Conservation (phyloP, 2,113 vertebrate species). For the Mesitornis unicolor region DNA sequence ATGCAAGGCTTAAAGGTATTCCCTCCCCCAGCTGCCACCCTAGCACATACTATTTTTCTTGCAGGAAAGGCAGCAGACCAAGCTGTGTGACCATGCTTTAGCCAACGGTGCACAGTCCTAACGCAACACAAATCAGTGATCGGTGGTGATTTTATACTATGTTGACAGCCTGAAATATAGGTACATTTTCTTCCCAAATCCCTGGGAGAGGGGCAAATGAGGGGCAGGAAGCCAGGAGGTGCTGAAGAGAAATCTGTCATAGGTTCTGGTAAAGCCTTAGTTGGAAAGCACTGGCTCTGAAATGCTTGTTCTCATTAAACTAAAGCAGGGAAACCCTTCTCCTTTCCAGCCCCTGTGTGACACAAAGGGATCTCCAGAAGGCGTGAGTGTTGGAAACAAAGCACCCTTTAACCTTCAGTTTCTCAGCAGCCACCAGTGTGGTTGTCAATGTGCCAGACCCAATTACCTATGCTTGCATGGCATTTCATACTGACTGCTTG, state of each 20-base stretch:
- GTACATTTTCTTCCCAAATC: neutral
- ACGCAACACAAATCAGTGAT: neutral
- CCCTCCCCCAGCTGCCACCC: neutral
- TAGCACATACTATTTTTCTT: neutral
- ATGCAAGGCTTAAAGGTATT: neutral
- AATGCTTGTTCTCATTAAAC: neutral
- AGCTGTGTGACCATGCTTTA: neutral
- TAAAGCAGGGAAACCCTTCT: neutral
- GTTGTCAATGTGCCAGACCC: neutral
- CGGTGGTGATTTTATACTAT: neutral
- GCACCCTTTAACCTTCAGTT: neutral
- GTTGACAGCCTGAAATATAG: accelerated
- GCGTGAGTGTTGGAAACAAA: neutral
- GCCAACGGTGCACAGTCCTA: neutral
- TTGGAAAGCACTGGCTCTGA: neutral
- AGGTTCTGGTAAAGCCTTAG: neutral
- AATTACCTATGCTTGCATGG: accelerated
- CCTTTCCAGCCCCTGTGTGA: neutral
- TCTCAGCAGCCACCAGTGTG: neutral
- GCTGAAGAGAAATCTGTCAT: neutral
- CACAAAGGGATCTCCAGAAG: neutral
- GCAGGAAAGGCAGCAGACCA: neutral
- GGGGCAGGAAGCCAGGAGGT: neutral
- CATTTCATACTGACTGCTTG: neutral
- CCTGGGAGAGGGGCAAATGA: neutral